Conservation (phyloP, 1,140 invertebrate genomes). For the Papilio helenus region DNA sequence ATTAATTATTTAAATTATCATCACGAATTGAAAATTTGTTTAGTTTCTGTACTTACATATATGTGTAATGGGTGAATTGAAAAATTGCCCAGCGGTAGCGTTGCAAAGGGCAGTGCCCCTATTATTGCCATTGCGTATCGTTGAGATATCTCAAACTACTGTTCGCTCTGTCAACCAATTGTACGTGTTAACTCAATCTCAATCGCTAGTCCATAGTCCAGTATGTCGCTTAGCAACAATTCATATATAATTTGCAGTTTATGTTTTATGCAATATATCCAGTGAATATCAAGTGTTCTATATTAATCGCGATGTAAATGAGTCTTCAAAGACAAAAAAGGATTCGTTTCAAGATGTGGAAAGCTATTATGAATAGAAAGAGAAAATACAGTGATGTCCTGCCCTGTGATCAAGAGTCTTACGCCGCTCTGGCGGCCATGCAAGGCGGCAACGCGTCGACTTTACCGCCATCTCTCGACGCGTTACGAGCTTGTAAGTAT, state of each 20-base stretch:
- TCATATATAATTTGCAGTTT: conserved; percentile 26
- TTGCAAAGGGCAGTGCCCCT: conserved; percentile 67
- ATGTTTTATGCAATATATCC: conserved; percentile 33
- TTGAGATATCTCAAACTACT: conserved; percentile 60
- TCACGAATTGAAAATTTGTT: too few relatives aligned
- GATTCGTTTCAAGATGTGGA: conserved; percentile 76
- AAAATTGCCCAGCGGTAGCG: conserved; percentile 43
- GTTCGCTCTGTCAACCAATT: conserved; percentile 65
- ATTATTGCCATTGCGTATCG: conserved; percentile 62
- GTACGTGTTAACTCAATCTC: conserved; percentile 48
- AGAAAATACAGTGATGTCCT: conserved; percentile 76
- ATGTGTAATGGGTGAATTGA: conserved; percentile 33
- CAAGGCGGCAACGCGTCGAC: conserved; percentile 75
- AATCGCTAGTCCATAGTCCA: conserved; percentile 40
- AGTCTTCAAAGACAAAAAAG: conserved; percentile 72
- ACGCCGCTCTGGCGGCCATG: conserved; percentile 74
- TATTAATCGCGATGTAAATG: conserved; percentile 67
- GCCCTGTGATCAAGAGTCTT: conserved; percentile 71
- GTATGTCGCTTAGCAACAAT: conserved; percentile 33
- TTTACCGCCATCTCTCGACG: conserved; percentile 77
- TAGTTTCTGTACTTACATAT: neutral
- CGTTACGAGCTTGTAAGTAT: conserved; percentile 78
- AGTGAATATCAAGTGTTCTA: conserved; percentile 41
- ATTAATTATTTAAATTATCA: too few relatives aligned
- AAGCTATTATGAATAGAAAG: conserved; percentile 74